Evolutionary conservation across 2,888 invertebrate species (phyloP).

Genomic region (Sycophila texana): DNA sequence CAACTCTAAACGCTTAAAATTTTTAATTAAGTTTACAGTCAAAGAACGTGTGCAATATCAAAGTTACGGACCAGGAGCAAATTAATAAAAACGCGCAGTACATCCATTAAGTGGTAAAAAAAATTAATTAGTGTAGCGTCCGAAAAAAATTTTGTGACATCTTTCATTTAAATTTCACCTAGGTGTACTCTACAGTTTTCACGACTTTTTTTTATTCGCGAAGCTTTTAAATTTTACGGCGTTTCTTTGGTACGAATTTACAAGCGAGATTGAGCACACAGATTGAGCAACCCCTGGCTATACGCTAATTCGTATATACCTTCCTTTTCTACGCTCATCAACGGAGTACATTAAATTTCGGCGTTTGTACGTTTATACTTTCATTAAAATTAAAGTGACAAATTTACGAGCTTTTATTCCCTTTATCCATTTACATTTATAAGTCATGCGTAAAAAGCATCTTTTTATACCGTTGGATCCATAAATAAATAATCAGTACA

Average conservation of each 20-base stretch:
- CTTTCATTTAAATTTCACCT: slow-evolving; percentile 6
- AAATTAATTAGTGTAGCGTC: slow-evolving; percentile 9
- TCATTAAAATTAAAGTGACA: too few species aligned
- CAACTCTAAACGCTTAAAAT: neutral
- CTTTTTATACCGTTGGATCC: too few species aligned
- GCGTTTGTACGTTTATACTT: too few species aligned
- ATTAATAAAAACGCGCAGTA: neutral
- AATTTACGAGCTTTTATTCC: too few species aligned
- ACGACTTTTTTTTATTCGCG: slow-evolving; percentile 25
- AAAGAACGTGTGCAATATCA: neutral
- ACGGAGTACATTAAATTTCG: too few species aligned
- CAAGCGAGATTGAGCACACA: neutral
- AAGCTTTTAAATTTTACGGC: neutral
- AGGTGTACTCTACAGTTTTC: neutral
- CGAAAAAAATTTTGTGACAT: slow-evolving; percentile 17
- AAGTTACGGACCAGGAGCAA: neutral
- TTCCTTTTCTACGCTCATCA: too few species aligned
- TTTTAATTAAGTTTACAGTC: neutral
- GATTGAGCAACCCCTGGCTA: neutral
- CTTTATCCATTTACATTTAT: too few species aligned
- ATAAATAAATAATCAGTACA: too few species aligned
- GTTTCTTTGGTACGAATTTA: neutral
- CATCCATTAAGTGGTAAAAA: neutral
- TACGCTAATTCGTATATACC: neutral
- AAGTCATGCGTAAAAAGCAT: too few species aligned